phyloP scores from a whole-genome alignment of 1,140 invertebrate genomes.

The Megalonaias nervosa region DNA sequence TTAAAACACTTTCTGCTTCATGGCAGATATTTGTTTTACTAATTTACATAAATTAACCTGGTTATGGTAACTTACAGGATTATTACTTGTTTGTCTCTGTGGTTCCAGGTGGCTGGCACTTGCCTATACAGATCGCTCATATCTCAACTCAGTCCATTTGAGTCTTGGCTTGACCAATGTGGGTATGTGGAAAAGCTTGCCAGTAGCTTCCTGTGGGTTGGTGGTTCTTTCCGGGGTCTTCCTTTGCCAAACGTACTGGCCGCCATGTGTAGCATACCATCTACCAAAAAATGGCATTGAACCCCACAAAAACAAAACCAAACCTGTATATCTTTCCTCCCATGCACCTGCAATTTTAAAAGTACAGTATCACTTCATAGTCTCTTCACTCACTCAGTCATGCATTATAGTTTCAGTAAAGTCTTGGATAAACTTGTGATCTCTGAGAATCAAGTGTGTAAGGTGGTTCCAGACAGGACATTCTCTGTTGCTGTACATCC shows the following conservation, averaged over 20 bases:
- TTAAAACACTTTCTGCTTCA: too few species aligned
- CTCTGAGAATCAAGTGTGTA: constrained; percentile 46
- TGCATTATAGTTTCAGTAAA: constrained; percentile 39
- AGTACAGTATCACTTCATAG: not conserved
- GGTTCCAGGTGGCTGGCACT: too few species aligned
- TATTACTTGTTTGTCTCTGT: too few species aligned
- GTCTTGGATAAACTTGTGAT: constrained; percentile 48
- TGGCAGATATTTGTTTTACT: too few species aligned
- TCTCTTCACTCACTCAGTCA: not conserved
- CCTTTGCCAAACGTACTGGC: too few species aligned
- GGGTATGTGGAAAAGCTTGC: too few species aligned
- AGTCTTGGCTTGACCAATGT: not conserved
- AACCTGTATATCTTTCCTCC: not conserved
- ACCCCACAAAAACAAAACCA: not conserved
- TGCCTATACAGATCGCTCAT: too few species aligned
- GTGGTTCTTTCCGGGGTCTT: too few species aligned
- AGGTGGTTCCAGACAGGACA: constrained; percentile 56
- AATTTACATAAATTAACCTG: too few species aligned
- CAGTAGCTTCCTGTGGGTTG: too few species aligned
- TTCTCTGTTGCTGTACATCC: constrained; percentile 63
- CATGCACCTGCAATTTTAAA: not conserved
- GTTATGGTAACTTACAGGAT: too few species aligned
- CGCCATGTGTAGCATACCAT: too few species aligned
- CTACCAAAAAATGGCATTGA: not conserved
- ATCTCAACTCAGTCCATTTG: not conserved